A percentile compares a stretch with the other conserved stretches of the same genome.
These are phyloP conservation scores for Prunella fulvescens DNA, from an alignment of 2,113 vertebrate species.

Conservation along the genomic window DNA sequence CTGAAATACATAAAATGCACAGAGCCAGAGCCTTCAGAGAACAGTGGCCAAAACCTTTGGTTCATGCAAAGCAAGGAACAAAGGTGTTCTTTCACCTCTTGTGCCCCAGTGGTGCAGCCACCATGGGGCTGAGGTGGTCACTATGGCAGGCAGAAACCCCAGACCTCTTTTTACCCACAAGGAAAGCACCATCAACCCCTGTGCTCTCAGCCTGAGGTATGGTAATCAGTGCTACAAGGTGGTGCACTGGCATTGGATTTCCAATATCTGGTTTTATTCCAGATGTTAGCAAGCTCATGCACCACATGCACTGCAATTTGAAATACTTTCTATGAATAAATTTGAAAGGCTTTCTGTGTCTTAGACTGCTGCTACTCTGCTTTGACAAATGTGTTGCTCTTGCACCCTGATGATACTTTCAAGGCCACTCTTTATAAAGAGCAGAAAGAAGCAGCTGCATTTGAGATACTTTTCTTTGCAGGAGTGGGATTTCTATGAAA, in stretches of 20 bases:
- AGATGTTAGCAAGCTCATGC: neutral
- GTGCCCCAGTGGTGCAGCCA: neutral
- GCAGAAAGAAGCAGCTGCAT: neutral
- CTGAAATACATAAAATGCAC: neutral
- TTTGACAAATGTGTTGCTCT: neutral
- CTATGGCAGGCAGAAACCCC: neutral
- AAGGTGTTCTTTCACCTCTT: neutral
- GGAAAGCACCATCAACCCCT: neutral
- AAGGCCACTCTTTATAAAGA: neutral
- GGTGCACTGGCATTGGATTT: neutral
- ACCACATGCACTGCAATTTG: neutral
- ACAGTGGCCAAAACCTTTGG: neutral
- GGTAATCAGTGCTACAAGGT: neutral
- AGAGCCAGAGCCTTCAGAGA: neutral
- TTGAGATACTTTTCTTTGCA: neutral
- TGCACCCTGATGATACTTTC: neutral
- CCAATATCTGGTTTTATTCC: neutral
- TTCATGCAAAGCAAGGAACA: neutral
- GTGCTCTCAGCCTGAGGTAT: neutral
- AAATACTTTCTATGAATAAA: neutral
- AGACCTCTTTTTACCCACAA: neutral
- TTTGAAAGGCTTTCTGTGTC: neutral
- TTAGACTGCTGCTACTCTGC: neutral
- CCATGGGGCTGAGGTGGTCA: neutral
- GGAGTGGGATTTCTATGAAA: neutral